Conservation (phyloP, 2,113 vertebrate genomes). For the Callithrix jacchus region DNA sequence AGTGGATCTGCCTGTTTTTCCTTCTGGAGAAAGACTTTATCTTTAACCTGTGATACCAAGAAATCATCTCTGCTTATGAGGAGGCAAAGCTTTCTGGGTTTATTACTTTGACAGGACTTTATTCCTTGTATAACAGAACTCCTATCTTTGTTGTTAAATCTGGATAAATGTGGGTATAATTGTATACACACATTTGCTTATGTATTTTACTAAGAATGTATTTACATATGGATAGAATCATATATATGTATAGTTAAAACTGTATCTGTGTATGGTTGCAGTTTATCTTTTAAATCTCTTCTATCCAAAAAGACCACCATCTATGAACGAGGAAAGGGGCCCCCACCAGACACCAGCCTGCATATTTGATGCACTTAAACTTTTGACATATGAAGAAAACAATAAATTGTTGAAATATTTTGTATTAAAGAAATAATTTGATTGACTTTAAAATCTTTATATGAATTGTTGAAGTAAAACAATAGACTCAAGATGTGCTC, state of each 20-base stretch:
- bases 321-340: too few relatives aligned
- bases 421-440: neutral
- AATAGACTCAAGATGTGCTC: fast-evolving
- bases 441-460: neutral
- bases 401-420: neutral
- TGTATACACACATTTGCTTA: neutral
- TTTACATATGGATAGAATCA: neutral
- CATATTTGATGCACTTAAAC: neutral
- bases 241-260: neutral
- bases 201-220: neutral
- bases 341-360: neutral
- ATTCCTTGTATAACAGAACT: neutral
- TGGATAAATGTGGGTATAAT: neutral
- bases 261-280: neutral
- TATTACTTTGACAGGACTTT: neutral
- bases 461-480: neutral
- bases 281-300: neutral
- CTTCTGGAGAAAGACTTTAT: neutral
- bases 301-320: too few relatives aligned
- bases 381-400: neutral
- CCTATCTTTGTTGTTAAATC: neutral
- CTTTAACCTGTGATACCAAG: neutral
- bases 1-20: too few relatives aligned
- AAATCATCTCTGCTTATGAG: neutral
- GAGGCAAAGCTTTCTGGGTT: neutral